Evolutionary conservation across 2,797 vertebrate species (phyloP), one percentile per base, ranked within the genome.

Genomic region (Naso thynnoides): DNA sequence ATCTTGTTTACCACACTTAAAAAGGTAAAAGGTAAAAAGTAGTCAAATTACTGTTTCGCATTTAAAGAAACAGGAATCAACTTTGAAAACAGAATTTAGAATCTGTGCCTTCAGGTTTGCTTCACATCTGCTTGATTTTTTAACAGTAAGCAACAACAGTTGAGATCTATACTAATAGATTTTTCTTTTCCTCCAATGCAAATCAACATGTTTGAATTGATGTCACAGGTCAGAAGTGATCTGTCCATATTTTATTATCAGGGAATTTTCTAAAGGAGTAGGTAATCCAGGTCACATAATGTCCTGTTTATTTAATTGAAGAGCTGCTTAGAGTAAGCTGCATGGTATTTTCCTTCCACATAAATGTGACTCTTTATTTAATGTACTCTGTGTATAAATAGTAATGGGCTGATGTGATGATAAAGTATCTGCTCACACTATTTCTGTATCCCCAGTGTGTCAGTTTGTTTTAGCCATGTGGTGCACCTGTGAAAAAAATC

Each of bases 61-160:
- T 24, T 3, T 49, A 4, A 57, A 36, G 11, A 42, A 29, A 63
- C 31, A 52, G 2, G 10, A 13, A 56, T 31, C 26, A 33, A 52
- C 21, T 26, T 53, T 3, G 53, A 33, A 39, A 50, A 6, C 0
- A 0, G n/a, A n/a, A 24, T 52, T 31, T 33, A n/a, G 29, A 9
- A n/a, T 31, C 8, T 19, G 8, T 38, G 21, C 44, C 47, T 21
- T 45, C 21, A 36, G n/a, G 3, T 67, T 31, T 41, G 16, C 48
- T n/a, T n/a, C n/a, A n/a, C n/a, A n/a, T 55, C 33, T 48, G 45
- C 57, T 49, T 70, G 7, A 57, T 63, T 54, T 39, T 14, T 13
- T 54, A 1, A 7, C 18, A 29, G 21, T 56, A 15, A 57, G 52
- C 33, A 33, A 16, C 5, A 19, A 16, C 23, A 53, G 27, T 36